Percentiles rank a stretch among this genome's conserved stretches.
These are phyloP conservation scores for Sebastes minor DNA, from an alignment of 2,797 vertebrate genomes.

Conservation along the genomic window DNA sequence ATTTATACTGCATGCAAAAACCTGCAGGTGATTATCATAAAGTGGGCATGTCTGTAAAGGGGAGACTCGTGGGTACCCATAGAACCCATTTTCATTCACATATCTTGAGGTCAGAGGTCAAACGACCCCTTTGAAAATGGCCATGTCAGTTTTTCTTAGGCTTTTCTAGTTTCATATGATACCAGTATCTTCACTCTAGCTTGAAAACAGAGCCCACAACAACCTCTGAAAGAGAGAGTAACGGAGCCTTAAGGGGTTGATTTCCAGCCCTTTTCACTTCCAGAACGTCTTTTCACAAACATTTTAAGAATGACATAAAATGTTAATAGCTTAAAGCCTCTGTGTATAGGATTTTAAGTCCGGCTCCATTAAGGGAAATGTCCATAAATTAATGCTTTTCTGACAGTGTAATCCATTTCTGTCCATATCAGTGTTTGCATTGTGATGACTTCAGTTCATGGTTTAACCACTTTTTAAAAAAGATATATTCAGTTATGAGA, in stretches of 20 bases:
- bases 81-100: too few species aligned
- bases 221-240: too few species aligned
- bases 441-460: background rate
- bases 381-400: background rate
- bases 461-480: background rate
- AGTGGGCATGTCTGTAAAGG: too few species aligned
- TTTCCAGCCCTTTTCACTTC: background rate
- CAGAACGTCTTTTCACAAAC: background rate
- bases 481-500: background rate
- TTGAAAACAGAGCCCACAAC: too few species aligned
- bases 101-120: too few species aligned
- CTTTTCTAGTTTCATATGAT: too few species aligned
- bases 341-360: background rate
- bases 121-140: too few species aligned
- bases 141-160: too few species aligned
- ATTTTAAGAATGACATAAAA: background rate
- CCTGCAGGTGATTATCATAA: too few species aligned
- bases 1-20: too few species aligned
- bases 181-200: too few species aligned
- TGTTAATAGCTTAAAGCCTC: background rate
- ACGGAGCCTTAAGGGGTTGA: background rate
- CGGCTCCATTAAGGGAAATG: background rate
- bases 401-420: slow-evolving; percentile 18
- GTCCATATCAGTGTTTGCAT: slow-evolving; percentile 15
- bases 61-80: too few species aligned